These are phyloP conservation scores for Hydrotaea diabolus DNA, from an alignment of 2,888 invertebrate species.

Conservation along the genomic window DNA sequence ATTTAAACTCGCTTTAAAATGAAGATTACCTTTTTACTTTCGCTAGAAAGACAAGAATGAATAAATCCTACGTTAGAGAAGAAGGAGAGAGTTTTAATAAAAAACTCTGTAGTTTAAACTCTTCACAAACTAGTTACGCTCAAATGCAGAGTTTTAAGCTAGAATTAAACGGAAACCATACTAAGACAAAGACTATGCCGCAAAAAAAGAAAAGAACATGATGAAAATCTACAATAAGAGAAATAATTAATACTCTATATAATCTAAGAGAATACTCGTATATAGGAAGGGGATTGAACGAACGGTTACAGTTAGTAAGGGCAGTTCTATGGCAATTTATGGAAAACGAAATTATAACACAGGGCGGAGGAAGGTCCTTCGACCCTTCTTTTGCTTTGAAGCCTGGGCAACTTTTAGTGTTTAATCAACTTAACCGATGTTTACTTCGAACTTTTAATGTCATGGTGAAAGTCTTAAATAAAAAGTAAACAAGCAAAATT, in stretches of 20 bases:
- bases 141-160: too few species aligned
- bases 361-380: neutral
- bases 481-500: too few species aligned
- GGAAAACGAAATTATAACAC: neutral
- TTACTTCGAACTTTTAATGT: neutral
- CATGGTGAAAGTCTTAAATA: slow-evolving; percentile 28
- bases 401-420: neutral
- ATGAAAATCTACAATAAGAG: slow-evolving; percentile 12
- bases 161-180: neutral
- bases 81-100: too few species aligned
- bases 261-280: neutral
- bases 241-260: neutral
- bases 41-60: too few species aligned
- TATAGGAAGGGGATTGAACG: neutral
- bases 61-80: too few species aligned
- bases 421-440: slow-evolving; percentile 34
- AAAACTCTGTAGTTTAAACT: too few species aligned
- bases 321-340: neutral
- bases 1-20: too few species aligned
- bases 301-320: neutral
- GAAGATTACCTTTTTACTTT: too few species aligned
- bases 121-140: too few species aligned
- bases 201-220: neutral
- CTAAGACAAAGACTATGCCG: slow-evolving; percentile 30
- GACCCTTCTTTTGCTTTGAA: too few species aligned